phyloP scores from a whole-genome alignment of 2,888 invertebrate genomes.

The Eledona agricola region DNA sequence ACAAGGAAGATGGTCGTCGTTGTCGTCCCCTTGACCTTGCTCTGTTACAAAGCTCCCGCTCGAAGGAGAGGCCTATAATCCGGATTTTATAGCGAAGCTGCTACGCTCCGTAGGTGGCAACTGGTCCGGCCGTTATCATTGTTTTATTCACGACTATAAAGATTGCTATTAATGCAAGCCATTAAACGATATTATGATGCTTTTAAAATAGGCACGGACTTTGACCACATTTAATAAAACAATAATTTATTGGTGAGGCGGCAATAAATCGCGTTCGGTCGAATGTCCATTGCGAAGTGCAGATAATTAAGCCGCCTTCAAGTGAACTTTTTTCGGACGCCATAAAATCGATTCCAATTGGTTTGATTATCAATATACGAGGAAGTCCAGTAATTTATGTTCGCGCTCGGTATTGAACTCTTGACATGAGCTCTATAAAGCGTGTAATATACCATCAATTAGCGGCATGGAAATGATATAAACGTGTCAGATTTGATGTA shows the following conservation, averaged over 20 bases:
- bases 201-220: constrained; percentile 16
- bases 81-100: constrained; percentile 24
- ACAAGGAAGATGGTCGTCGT: too few relatives aligned
- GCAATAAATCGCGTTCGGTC: constrained; percentile 13
- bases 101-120: constrained; percentile 24
- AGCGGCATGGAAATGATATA: constrained; percentile 20
- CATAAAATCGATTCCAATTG: constrained; percentile 18
- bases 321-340: constrained; percentile 3
- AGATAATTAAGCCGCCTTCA: constrained; percentile 15
- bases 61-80: constrained; percentile 8
- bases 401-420: constrained; percentile 17
- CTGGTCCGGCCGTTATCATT: constrained; percentile 29
- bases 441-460: constrained; percentile 26
- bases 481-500: constrained; percentile 27
- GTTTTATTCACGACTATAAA: constrained; percentile 25
- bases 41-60: constrained; percentile 15
- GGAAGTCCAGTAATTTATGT: constrained; percentile 24
- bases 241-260: constrained; percentile 17
- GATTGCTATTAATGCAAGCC: constrained; percentile 20
- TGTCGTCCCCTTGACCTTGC: constrained; percentile 11
- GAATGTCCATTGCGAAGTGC: constrained; percentile 3
- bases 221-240: constrained; percentile 19
- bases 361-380: constrained; percentile 11
- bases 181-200: constrained; percentile 26
- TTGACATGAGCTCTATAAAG: constrained; percentile 16